Conservation (phyloP, 2,888 invertebrate species). For the Cantharis rustica region DNA sequence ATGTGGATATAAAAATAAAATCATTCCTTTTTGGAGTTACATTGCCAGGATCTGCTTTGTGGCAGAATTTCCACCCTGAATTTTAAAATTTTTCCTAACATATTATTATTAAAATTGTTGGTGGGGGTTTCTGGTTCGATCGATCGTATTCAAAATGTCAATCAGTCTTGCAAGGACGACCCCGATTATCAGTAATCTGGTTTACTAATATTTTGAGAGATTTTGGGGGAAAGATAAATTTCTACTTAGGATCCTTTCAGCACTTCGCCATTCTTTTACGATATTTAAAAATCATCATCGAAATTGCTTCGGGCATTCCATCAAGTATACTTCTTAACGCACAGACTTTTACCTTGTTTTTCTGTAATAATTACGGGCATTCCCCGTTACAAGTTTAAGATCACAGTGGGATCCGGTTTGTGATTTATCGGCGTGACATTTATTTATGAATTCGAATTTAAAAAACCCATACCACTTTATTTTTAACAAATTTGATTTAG, state of each 20-base stretch:
- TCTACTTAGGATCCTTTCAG: neutral
- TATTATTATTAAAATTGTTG: neutral
- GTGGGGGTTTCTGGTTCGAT: neutral
- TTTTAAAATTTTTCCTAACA: neutral
- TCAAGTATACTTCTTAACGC: too few species aligned
- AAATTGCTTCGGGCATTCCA: neutral
- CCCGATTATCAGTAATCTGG: neutral
- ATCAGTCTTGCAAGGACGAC: neutral
- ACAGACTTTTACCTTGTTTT: neutral
- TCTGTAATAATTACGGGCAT: neutral
- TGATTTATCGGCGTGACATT: neutral
- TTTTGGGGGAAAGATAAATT: neutral
- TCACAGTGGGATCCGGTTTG: neutral
- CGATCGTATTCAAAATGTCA: neutral
- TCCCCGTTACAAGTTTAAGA: neutral
- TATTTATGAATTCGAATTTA: neutral
- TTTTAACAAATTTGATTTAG: neutral
- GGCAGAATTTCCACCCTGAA: neutral
- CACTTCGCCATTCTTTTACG: neutral
- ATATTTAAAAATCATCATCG: neutral
- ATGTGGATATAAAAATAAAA: constrained; percentile 22
- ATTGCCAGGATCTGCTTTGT: neutral
- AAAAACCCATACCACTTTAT: neutral
- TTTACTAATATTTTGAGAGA: neutral
- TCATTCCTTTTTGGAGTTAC: constrained; percentile 11